Evolutionary conservation across 2,113 vertebrate genomes (phyloP).

Genomic region (Corydoras sp.): DNA sequence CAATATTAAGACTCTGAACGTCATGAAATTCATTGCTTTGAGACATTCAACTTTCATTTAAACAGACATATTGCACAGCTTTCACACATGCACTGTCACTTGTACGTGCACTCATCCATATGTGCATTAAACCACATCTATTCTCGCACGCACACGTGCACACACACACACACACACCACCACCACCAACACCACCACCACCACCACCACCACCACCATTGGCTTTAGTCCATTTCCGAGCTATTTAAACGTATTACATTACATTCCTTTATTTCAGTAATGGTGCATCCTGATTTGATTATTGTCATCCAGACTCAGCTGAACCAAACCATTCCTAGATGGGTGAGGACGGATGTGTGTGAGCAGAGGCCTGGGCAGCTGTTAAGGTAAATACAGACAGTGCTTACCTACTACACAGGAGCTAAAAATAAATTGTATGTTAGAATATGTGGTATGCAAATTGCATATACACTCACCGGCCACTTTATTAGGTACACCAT

Average conservation of each 20-base stretch:
- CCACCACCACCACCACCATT: background rate
- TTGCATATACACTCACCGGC: no score
- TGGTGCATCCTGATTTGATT: conserved; percentile 77
- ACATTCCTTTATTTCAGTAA: conserved; percentile 55
- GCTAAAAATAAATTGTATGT: no score
- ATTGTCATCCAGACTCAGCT: conserved; percentile 81
- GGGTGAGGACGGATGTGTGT: conserved; percentile 48
- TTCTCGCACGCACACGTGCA: background rate
- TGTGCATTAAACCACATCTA: no score
- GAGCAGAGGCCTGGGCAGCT: conserved; percentile 67
- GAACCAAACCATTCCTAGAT: conserved; percentile 59
- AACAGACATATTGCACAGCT: no score
- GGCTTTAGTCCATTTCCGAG: background rate
- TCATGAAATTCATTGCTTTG: background rate
- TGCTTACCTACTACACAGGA: no score
- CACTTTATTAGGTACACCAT: no score
- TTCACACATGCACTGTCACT: background rate
- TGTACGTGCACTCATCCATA: no score
- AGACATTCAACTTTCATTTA: no score
- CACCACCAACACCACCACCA: no score
- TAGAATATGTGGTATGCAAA: no score
- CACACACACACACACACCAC: background rate
- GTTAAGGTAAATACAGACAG: conserved; percentile 68
- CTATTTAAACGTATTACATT: background rate
- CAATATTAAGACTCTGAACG: no score